phyloP scores from a whole-genome alignment of 1,140 invertebrate genomes.

The Chymomyza costata region DNA sequence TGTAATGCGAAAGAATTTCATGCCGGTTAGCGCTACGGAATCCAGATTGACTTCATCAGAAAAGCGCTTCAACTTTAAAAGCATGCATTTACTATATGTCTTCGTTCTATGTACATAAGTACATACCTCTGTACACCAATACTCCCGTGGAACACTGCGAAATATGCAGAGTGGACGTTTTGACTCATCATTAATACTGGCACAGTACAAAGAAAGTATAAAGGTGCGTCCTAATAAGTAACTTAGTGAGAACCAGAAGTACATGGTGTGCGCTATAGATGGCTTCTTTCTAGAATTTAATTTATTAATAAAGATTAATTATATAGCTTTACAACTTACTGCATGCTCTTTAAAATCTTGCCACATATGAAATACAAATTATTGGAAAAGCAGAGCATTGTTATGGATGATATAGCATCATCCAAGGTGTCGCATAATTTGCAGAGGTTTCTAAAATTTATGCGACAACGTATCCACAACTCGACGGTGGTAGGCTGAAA shows the following conservation, averaged over 20 bases:
- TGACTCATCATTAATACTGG: constrained; percentile 80
- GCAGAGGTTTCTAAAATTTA: constrained; percentile 79
- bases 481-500: constrained; percentile 63
- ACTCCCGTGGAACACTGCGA: constrained; percentile 77
- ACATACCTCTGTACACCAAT: constrained; percentile 78
- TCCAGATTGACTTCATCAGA: constrained; percentile 79
- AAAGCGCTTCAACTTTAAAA: constrained; percentile 80
- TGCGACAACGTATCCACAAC: constrained; percentile 78
- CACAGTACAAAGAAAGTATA: constrained; percentile 78
- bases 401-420: constrained; percentile 77
- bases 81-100: not conserved
- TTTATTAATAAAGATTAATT: not conserved
- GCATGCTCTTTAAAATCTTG: constrained; percentile 82
- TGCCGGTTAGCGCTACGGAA: constrained; percentile 78
- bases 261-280: constrained; percentile 63
- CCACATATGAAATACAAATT: constrained; percentile 85
- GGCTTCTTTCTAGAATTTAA: constrained; percentile 49
- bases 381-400: constrained; percentile 81
- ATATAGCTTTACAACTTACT: constrained; percentile 75
- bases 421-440: constrained; percentile 78
- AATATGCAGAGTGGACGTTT: constrained; percentile 77
- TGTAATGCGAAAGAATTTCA: constrained; percentile 81
- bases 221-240: constrained; percentile 79
- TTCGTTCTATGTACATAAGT: not conserved
- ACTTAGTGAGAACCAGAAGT: constrained; percentile 80